These are phyloP conservation scores for Arge pagana DNA, from an alignment of 2,888 invertebrate genomes.

Conservation along the genomic window DNA sequence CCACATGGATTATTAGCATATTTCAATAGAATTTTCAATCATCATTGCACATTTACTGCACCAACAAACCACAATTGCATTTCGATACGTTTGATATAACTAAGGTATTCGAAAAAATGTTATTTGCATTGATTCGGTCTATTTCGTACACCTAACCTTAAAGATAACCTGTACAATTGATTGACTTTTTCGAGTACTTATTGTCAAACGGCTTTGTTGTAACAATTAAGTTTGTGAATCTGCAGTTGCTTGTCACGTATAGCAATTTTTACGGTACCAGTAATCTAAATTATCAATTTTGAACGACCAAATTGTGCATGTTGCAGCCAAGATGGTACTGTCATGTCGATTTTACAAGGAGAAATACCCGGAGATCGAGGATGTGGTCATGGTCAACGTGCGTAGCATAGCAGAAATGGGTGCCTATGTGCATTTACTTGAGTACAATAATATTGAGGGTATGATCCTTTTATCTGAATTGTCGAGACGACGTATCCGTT, in stretches of 20 bases:
- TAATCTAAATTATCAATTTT: too few relatives aligned
- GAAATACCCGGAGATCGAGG: slow-evolving; percentile 97
- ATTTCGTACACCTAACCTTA: slow-evolving; percentile 23
- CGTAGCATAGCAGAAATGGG: slow-evolving; percentile 99
- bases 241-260: too few relatives aligned
- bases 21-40: slow-evolving; percentile 22
- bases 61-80: slow-evolving; percentile 26
- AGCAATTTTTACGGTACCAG: too few relatives aligned
- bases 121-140: slow-evolving; percentile 24
- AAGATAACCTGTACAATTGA: slow-evolving; percentile 28
- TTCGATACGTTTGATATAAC: slow-evolving; percentile 21
- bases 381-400: slow-evolving; percentile 99
- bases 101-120: slow-evolving; percentile 23
- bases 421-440: slow-evolving; percentile 95
- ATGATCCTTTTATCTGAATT: slow-evolving; percentile 98
- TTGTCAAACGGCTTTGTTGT: too few relatives aligned
- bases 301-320: too few relatives aligned
- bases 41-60: slow-evolving; percentile 15
- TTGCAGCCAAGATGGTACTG: slow-evolving; percentile 73
- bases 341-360: slow-evolving; percentile 97
- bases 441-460: slow-evolving; percentile 99
- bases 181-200: background rate
- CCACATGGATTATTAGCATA: slow-evolving; percentile 42
- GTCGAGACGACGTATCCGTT: slow-evolving; percentile 97
- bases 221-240: too few relatives aligned